These are phyloP conservation scores for Vipera ursinii DNA, from an alignment of 2,797 vertebrate species.

Conservation along the genomic window DNA sequence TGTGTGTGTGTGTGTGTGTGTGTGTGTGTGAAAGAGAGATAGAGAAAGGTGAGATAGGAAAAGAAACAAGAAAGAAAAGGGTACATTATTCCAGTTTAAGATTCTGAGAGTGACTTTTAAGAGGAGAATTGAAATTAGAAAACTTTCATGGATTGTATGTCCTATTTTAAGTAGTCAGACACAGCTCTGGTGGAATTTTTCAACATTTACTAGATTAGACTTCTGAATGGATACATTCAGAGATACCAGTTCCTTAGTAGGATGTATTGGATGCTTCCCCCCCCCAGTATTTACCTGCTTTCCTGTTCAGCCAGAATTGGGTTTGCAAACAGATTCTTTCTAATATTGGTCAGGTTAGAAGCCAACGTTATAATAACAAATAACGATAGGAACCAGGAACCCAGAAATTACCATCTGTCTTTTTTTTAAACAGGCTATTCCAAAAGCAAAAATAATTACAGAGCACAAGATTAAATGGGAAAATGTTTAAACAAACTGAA, in stretches of 20 bases:
- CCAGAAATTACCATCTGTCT: background rate
- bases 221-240: background rate
- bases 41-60: background rate
- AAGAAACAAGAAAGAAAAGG: background rate
- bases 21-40: background rate
- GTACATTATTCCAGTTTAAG: background rate
- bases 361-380: background rate
- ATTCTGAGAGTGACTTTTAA: background rate
- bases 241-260: background rate
- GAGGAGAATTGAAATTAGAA: background rate
- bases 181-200: background rate
- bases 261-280: background rate
- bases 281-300: background rate
- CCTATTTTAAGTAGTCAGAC: background rate
- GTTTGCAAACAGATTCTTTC: background rate
- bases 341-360: background rate
- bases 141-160: background rate
- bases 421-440: background rate
- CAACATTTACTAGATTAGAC: background rate
- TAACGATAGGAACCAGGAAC: too few species aligned
- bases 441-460: background rate
- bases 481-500: background rate
- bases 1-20: too few species aligned
- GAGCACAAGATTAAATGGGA: background rate
- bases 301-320: background rate